Conservation (phyloP, 2,797 vertebrate genomes). For the Crocidura indochinensis region DNA sequence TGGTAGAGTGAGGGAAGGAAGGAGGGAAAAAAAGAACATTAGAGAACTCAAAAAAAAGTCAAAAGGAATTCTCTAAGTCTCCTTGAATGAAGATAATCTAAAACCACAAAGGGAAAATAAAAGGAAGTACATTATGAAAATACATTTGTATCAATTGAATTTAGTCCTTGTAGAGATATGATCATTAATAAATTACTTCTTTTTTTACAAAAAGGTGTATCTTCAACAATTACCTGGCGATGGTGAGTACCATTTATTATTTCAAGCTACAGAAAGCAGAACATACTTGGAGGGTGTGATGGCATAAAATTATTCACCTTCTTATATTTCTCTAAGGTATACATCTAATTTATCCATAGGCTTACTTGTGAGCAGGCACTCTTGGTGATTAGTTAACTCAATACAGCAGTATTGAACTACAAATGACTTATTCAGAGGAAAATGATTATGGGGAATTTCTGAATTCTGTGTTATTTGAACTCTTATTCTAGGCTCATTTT, state of each 20-base stretch:
- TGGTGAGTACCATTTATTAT: slow-evolving; percentile 34
- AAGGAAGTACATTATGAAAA: slow-evolving; percentile 18
- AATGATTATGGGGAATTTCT: slow-evolving; percentile 74
- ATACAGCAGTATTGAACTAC: slow-evolving; percentile 64
- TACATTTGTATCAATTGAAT: slow-evolving; percentile 6
- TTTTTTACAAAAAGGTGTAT: slow-evolving; percentile 5
- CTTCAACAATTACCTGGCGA: slow-evolving; percentile 51
- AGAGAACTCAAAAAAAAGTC: background rate
- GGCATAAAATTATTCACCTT: slow-evolving; percentile 72
- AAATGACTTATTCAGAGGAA: slow-evolving; percentile 75
- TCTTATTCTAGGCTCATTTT: slow-evolving; percentile 76
- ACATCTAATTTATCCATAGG: slow-evolving; percentile 58
- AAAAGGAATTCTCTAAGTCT: slow-evolving; percentile 38
- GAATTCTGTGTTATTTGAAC: slow-evolving; percentile 74
- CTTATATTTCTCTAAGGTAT: slow-evolving; percentile 74
- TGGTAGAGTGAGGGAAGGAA: background rate
- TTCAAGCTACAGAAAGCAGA: slow-evolving; percentile 60
- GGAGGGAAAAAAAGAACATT: background rate
- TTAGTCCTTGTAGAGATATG: slow-evolving; percentile 35
- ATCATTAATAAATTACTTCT: slow-evolving; percentile 44
- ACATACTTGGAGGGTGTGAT: slow-evolving; percentile 47
- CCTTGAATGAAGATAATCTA: background rate
- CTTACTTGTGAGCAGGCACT: slow-evolving; percentile 61
- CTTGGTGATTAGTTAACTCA: slow-evolving; percentile 69
- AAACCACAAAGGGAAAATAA: background rate